Base-by-base conservation (phyloP, 2,797 vertebrate genomes). In the Sebastes itinus region DNA sequence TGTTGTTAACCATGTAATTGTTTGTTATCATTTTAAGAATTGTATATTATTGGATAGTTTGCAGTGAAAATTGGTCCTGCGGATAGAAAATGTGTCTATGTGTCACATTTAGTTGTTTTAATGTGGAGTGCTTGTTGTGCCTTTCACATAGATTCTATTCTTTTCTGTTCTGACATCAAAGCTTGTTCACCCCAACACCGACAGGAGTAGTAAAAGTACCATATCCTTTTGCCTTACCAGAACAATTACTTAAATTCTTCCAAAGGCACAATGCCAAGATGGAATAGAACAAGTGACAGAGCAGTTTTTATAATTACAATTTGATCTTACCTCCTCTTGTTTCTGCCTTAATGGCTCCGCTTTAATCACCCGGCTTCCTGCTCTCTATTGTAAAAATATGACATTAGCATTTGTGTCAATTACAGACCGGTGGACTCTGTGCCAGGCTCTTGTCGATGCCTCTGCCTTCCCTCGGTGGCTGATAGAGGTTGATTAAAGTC, bases 401-500 rank as follows among this genome's bases (percentile, higher is more conserved):
- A 71, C 65, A 77, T 68, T 20, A 68, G 42, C 69, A 65, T 71
- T 79, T 72, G 81, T 59, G 66, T 79, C 75, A 79, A 35, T 82
- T 72, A 73, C 54, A 22, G 60, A 49, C 28, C 14, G 5, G 46
- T 2, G 4, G 13, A 75, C 18, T 73, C 38, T n/a, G 52, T 73
- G 77, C 79, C 82, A 87, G 77, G 27, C 60, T 65, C 32, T 13
- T 75, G 72, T 86, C 63, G 18, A 49, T 75, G 52, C 33, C 72
- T 65, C 33, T 74, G 56, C 20, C 25, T 42, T 72, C 27, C 38
- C 33, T 68, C 2, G 8, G 35, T 65, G 68, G 63, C 72, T 66
- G n/a, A 67, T 55, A 52, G 54, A 38, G 33, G 60, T 52, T 77
- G 72, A 88, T 87, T 87, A 55, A 73, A 82, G 63, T 49, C 62